These are phyloP conservation scores for Ladona fulva DNA, from an alignment of 1,140 invertebrate genomes.

Conservation along the genomic window DNA sequence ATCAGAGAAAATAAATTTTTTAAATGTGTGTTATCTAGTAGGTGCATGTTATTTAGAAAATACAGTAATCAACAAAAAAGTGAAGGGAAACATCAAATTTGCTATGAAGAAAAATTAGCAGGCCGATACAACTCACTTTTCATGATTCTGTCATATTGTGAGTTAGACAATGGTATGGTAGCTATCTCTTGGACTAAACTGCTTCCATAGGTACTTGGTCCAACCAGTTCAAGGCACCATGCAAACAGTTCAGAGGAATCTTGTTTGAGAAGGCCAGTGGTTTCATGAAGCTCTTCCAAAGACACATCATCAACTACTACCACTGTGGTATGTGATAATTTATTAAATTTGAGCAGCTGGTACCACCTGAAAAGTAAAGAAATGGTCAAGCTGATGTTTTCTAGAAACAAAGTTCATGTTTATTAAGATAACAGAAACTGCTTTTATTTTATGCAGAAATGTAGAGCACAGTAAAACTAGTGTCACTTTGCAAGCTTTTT, in stretches of 20 bases:
- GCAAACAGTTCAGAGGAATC: slow-evolving; percentile 45
- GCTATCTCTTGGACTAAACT: slow-evolving; percentile 66
- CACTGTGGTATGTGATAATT: slow-evolving; percentile 58
- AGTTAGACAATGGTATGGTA: slow-evolving; percentile 59
- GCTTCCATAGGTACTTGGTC: slow-evolving; percentile 58
- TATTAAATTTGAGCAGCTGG: slow-evolving; percentile 58
- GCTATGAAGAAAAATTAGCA: no score
- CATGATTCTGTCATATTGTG: slow-evolving; percentile 52
- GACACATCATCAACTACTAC: slow-evolving; percentile 70
- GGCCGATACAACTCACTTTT: slow-evolving; percentile 37
- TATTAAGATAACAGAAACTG: no score
- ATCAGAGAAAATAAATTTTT: no score
- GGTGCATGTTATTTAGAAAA: no score
- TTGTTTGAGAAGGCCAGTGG: slow-evolving; percentile 44
- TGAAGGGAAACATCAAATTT: no score
- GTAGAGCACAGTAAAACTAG: no score
- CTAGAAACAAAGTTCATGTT: no score
- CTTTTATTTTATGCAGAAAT: no score
- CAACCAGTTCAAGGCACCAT: slow-evolving; percentile 59
- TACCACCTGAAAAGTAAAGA: slow-evolving; percentile 56
- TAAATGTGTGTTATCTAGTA: no score
- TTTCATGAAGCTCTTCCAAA: slow-evolving; percentile 56
- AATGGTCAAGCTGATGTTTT: no score
- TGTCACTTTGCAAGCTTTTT: no score
- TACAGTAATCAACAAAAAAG: no score